Evolutionary conservation across 1,140 invertebrate species (phyloP), one percentile per base, ranked within the genome.

Genomic region (Oreohelix idahoensis): DNA sequence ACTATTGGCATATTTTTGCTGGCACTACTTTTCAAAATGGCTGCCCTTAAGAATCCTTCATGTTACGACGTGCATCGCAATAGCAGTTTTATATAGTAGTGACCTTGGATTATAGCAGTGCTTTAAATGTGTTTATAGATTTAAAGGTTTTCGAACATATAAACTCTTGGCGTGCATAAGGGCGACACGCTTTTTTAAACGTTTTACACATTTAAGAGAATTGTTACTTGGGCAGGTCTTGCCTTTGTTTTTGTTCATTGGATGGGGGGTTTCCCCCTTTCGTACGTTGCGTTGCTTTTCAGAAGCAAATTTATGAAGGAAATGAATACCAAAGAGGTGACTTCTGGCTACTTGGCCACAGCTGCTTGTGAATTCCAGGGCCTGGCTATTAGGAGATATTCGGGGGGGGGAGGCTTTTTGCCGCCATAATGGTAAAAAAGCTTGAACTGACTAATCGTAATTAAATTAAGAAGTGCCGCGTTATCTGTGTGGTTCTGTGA

Each of bases 21-120:
- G 38, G 79, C 10, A 80, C 79, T 80, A 80, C 77, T 80, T 80
- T 80, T 71, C 38, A 80, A 69, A 71, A 80, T 80, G 79, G 79
- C 79, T 51, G 39, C 66, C 66, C 26, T 80, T 63, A 26, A 35
- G 38, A 79, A 38, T n/a, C 42, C 69, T 80, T 79, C 77, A 42
- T 79, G 77, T 79, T 79, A 39, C 29, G 77, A 79, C 77, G 77
- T 79, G 77, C 58, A 35, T 79, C 77, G 53, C 53, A 39, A 79
- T 69, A 79, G 77, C 26, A 38, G 23, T 5, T n/a, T 36, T 71
- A 45, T 35, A 39, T 32, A 39, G 66, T 26, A 20, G 66, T 80
- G 79, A 80, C 79, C 79, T 80, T 80, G 79, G 79, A 79, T 66
- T 63, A 49, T 23, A 10, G n/a, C 32, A n/a, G 35, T 36, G 66